These are phyloP conservation scores for Pseudeuparius sepicola DNA, from an alignment of 2,888 invertebrate genomes.

Conservation along the genomic window DNA sequence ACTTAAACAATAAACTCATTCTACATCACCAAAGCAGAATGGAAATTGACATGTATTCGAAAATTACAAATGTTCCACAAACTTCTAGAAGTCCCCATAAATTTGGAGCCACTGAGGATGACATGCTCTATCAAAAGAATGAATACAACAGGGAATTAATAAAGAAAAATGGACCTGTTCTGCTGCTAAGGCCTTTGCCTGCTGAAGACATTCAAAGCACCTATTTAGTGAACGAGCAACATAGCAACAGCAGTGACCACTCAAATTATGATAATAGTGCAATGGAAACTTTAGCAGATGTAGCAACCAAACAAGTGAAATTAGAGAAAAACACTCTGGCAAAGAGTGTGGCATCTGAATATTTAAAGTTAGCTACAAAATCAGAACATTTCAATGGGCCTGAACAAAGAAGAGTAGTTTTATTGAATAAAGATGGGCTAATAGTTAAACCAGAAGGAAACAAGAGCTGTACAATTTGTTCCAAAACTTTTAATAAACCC, in stretches of 20 bases:
- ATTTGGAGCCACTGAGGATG: background rate
- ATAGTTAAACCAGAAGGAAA: conserved; percentile 40
- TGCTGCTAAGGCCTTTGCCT: conserved; percentile 7
- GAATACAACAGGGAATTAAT: no score
- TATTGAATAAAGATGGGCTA: conserved; percentile 33
- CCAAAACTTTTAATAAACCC: conserved; percentile 84
- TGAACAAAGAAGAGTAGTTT: conserved; percentile 17
- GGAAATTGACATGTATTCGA: conserved; percentile 4
- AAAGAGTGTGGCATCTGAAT: conserved; percentile 56
- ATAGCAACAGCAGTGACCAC: conserved; percentile 17
- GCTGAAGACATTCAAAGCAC: conserved; percentile 6
- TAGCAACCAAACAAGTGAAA: conserved; percentile 39
- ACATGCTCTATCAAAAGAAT: no score
- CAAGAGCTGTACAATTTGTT: conserved; percentile 57
- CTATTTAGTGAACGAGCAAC: conserved; percentile 12
- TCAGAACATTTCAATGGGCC: conserved; percentile 29
- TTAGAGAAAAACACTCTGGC: conserved; percentile 42
- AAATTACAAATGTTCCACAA: background rate
- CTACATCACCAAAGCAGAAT: no score
- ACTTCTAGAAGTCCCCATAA: conserved; percentile 4
- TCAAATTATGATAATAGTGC: conserved; percentile 38
- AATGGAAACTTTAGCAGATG: conserved; percentile 40
- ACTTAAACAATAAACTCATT: background rate
- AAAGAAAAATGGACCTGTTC: conserved; percentile 11
- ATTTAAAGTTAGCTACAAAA: conserved; percentile 49